Conservation (phyloP, 1,140 invertebrate genomes). For the Anoplophora glabripennis region DNA sequence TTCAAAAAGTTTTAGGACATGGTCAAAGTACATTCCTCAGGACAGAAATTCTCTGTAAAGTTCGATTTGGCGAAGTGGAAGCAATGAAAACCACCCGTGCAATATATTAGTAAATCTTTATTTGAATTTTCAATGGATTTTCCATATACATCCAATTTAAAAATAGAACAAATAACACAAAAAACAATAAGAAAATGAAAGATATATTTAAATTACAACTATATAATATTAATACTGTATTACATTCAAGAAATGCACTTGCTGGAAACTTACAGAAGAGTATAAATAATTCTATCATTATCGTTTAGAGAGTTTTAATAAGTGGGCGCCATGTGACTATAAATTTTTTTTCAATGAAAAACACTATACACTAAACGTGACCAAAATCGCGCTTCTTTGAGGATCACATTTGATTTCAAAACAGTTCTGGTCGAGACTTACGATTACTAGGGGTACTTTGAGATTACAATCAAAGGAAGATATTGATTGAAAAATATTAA, state of each 20-base stretch:
- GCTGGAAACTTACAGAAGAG: conserved; percentile 83
- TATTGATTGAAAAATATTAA: conserved; percentile 20
- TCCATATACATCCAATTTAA: conserved; percentile 28
- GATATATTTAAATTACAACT: conserved; percentile 30
- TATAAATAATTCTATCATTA: conserved; percentile 49
- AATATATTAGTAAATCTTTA: conserved; percentile 21
- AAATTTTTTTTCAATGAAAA: conserved; percentile 9
- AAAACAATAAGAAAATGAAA: conserved; percentile 22
- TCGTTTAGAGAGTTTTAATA: conserved; percentile 16
- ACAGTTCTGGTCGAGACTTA: conserved; percentile 30
- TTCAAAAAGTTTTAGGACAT: no score
- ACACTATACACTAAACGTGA: conserved; percentile 24
- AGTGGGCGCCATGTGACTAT: conserved; percentile 31
- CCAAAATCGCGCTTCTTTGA: conserved; percentile 22
- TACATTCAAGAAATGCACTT: conserved; percentile 86
- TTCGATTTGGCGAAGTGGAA: no score
- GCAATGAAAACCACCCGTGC: not conserved
- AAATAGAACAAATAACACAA: conserved; percentile 24
- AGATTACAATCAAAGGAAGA: conserved; percentile 23
- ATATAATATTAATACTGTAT: conserved; percentile 73
- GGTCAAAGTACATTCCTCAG: no score
- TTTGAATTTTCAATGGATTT: conserved; percentile 24
- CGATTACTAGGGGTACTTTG: conserved; percentile 28
- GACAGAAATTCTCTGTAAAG: no score
- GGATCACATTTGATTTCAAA: conserved; percentile 23